Evolutionary conservation across 2,797 vertebrate genomes (phyloP).

Genomic region (Vireo griseus): DNA sequence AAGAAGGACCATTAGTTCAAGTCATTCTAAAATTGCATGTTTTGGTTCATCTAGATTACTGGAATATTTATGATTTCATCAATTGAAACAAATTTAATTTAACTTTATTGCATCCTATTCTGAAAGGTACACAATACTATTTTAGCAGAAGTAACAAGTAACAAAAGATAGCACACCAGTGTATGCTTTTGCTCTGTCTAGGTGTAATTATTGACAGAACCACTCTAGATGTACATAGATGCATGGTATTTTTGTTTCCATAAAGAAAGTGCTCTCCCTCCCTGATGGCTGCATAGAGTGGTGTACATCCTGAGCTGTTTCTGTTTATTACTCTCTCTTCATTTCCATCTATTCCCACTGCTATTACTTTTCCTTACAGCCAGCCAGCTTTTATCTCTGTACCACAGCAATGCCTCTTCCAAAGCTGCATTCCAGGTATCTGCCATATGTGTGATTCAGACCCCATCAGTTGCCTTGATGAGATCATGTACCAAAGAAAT

Average conservation of each 20-base stretch:
- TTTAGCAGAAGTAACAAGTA: background rate
- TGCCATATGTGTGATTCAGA: background rate
- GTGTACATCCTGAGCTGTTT: background rate
- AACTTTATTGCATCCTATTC: background rate
- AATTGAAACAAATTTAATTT: background rate
- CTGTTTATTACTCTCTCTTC: background rate
- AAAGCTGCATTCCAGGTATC: background rate
- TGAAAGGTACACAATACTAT: background rate
- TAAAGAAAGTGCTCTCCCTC: background rate
- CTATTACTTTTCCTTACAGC: background rate
- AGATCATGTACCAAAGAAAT: background rate
- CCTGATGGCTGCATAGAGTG: background rate
- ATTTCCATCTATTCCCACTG: background rate
- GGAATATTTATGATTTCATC: background rate
- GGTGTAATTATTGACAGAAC: background rate
- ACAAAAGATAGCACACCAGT: background rate
- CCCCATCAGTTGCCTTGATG: background rate
- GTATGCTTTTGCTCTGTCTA: background rate
- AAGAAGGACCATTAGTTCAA: background rate
- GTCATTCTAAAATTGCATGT: background rate
- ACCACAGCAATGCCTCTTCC: background rate
- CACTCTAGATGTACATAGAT: background rate
- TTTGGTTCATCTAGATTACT: background rate
- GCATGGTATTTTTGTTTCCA: background rate
- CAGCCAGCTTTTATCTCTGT: background rate